Conservation (phyloP, 2,113 vertebrate genomes). For the Helogale parvula region DNA sequence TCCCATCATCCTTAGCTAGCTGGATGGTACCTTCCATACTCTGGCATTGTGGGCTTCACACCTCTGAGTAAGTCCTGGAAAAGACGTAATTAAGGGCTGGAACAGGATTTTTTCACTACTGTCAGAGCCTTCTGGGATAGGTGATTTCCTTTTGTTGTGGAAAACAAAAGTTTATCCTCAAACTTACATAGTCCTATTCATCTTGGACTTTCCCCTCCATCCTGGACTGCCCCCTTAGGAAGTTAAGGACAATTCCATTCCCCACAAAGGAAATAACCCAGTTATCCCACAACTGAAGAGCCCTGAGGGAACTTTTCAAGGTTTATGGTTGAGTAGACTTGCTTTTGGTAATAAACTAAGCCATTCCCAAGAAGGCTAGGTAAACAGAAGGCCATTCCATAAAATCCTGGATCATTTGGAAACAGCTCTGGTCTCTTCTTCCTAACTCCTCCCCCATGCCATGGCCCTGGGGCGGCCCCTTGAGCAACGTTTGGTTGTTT, state of each 20-base stretch:
- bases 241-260: not conserved
- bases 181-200: not conserved
- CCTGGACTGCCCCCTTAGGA: not conserved
- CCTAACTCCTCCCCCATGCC: conserved; percentile 46
- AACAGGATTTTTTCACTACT: not conserved
- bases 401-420: not conserved
- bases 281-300: conserved; percentile 32
- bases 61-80: not conserved
- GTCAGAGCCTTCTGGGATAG: not conserved
- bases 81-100: not conserved
- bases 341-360: conserved; percentile 39
- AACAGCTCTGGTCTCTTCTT: conserved; percentile 60
- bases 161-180: conserved; percentile 21
- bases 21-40: not conserved
- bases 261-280: not conserved
- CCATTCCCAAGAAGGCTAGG: conserved; percentile 18
- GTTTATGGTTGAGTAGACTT: conserved; percentile 52
- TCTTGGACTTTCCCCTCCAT: not conserved
- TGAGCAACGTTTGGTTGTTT: conserved; percentile 46
- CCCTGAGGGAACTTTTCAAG: conserved; percentile 8
- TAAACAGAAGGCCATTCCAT: conserved; percentile 28
- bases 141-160: not conserved
- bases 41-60: not conserved
- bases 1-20: not conserved
- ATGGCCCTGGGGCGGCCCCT: conserved; percentile 55